Percentiles rank a stretch among this genome's conserved stretches.
These are phyloP conservation scores for Anisognathus igniventris DNA, from an alignment of 2,797 vertebrate species.

Conservation along the genomic window DNA sequence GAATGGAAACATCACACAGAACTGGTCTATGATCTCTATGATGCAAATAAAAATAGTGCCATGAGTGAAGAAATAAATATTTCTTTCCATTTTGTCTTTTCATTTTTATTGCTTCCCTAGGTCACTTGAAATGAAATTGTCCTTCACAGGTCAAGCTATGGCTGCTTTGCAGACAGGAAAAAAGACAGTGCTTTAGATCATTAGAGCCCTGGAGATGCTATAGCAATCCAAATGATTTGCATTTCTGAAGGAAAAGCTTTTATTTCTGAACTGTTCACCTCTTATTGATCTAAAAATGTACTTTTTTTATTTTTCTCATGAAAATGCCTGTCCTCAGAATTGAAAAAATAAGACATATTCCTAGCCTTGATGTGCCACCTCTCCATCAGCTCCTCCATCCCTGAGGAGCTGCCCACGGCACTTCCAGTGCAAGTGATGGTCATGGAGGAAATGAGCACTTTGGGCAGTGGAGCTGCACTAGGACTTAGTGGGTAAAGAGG, in stretches of 20 bases:
- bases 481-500: rapidly evolving
- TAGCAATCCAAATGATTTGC: background rate
- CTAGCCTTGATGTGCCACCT: background rate
- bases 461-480: background rate
- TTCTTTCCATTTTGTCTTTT: background rate
- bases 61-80: background rate
- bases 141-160: background rate
- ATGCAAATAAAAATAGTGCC: conserved; percentile 20
- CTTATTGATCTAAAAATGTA: background rate
- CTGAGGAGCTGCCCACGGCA: background rate
- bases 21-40: background rate
- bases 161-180: conserved; percentile 4
- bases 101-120: conserved; percentile 17
- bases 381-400: background rate
- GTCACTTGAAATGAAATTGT: conserved; percentile 45
- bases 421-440: background rate
- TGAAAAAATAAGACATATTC: background rate
- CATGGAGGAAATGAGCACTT: background rate
- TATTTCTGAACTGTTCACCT: conserved; percentile 6
- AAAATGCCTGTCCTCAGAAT: background rate
- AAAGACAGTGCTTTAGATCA: background rate
- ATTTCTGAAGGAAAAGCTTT: conserved; percentile 22
- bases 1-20: background rate
- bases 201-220: background rate
- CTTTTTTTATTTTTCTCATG: background rate